These are phyloP conservation scores for Echiichthys vipera DNA, from an alignment of 2,797 vertebrate genomes.

Conservation along the genomic window DNA sequence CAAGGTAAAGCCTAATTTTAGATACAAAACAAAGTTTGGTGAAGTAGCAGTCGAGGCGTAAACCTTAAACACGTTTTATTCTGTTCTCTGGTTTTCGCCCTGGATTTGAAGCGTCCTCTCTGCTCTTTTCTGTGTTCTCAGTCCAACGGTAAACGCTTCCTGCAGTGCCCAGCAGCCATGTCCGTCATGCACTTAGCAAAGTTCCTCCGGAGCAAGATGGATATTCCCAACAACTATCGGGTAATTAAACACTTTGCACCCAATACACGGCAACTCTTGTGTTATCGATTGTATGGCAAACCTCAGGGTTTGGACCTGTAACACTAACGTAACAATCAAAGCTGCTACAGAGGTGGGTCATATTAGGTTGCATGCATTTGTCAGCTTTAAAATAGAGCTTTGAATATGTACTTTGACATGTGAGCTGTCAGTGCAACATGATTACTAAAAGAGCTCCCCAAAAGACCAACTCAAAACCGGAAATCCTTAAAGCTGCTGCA, in stretches of 20 bases:
- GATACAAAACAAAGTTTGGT: background rate
- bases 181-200: constrained; percentile 99
- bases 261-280: background rate
- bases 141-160: constrained; percentile 96
- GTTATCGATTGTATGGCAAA: background rate
- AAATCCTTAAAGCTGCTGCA: background rate
- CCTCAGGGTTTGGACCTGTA: background rate
- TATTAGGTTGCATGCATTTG: background rate
- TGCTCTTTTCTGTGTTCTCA: constrained; percentile 64
- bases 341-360: background rate
- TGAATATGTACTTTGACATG: background rate
- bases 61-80: background rate
- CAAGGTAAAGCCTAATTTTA: constrained; percentile 67
- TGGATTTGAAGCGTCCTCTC: constrained; percentile 17
- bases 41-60: background rate
- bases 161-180: constrained; percentile 98
- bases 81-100: constrained; percentile 16
- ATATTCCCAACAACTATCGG: constrained; percentile 97
- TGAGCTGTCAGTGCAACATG: background rate
- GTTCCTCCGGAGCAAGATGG: constrained; percentile 99
- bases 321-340: background rate
- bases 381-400: background rate
- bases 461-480: too few species aligned
- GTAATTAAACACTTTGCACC: constrained; percentile 75
- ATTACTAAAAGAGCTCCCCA: background rate